Evolutionary conservation across 2,888 invertebrate genomes (phyloP).

Genomic region (Coenonympha arcania): DNA sequence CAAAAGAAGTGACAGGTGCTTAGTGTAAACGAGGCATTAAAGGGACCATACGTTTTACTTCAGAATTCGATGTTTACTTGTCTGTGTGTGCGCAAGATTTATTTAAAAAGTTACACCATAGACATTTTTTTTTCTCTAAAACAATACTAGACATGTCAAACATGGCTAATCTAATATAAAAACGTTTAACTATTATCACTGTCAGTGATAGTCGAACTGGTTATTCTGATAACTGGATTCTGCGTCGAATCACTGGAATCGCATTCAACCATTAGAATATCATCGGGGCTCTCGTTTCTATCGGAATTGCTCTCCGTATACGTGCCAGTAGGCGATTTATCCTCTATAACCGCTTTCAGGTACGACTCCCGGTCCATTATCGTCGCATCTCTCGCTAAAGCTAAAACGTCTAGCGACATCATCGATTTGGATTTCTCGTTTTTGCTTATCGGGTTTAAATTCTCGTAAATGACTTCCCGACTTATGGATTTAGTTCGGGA

Average conservation of each 20-base stretch:
- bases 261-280: conserved; percentile 67
- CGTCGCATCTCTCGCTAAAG: conserved; percentile 57
- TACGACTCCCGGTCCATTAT: conserved; percentile 64
- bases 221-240: conserved; percentile 68
- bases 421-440: conserved; percentile 65
- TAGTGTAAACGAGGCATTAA: too few relatives aligned
- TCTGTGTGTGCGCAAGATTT: too few relatives aligned
- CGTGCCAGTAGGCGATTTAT: conserved; percentile 64
- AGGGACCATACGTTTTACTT: too few relatives aligned
- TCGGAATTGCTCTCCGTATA: conserved; percentile 68
- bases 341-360: conserved; percentile 66
- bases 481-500: conserved; percentile 55
- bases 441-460: conserved; percentile 48
- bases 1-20: too few relatives aligned
- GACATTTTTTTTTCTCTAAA: too few relatives aligned
- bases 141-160: too few relatives aligned
- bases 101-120: too few relatives aligned
- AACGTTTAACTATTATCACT: conserved; percentile 59
- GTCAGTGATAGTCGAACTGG: conserved; percentile 61
- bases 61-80: too few relatives aligned
- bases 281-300: conserved; percentile 64
- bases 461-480: conserved; percentile 56
- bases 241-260: conserved; percentile 67
- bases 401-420: conserved; percentile 67
- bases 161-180: neutral